Conservation (phyloP, 1,140 invertebrate genomes). For the Calliopsis andreniformis region DNA sequence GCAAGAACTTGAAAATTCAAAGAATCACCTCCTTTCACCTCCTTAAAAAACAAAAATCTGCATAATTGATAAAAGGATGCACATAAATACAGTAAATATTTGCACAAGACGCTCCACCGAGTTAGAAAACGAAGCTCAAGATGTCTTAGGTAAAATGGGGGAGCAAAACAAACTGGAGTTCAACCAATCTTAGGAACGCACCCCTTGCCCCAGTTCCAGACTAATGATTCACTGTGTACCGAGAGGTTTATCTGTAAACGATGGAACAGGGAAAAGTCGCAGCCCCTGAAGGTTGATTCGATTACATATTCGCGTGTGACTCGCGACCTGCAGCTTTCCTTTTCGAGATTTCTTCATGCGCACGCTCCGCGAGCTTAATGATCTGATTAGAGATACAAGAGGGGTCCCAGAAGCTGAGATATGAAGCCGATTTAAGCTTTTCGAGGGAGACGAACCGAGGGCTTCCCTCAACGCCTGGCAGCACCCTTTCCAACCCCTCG, state of each 20-base stretch:
- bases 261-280: constrained; percentile 1
- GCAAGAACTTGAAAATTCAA: too few species aligned
- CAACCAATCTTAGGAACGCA: background rate
- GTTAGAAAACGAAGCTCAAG: background rate
- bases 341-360: constrained; percentile 49
- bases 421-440: constrained; percentile 70
- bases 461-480: constrained; percentile 60
- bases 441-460: constrained; percentile 54
- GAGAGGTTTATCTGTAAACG: background rate
- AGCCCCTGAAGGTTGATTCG: constrained; percentile 24
- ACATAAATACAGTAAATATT: background rate
- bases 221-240: constrained; percentile 18
- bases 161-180: background rate
- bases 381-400: constrained; percentile 70
- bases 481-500: constrained; percentile 56
- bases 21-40: too few species aligned
- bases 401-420: constrained; percentile 53
- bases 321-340: background rate
- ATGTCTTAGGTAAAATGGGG: background rate
- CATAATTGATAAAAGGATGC: too few species aligned
- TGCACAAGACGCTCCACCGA: background rate
- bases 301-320: constrained; percentile 38
- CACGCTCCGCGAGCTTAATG: constrained; percentile 61
- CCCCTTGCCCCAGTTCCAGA: background rate
- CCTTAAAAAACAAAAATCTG: too few species aligned